These are phyloP conservation scores for Drosophila multiciliata DNA, from an alignment of 2,888 invertebrate genomes.

Conservation along the genomic window DNA sequence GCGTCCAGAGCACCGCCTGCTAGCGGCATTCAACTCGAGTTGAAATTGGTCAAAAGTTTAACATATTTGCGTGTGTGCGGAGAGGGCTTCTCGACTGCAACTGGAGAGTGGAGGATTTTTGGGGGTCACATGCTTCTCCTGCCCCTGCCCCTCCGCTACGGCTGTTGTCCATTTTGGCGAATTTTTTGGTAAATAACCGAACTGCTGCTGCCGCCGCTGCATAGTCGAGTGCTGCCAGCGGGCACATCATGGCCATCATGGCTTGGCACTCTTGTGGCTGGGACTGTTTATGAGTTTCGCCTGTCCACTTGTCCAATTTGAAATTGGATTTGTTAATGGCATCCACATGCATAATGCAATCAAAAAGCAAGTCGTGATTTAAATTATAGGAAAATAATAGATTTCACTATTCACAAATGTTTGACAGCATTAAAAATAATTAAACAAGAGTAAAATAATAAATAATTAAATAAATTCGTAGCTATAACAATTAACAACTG, in stretches of 20 bases:
- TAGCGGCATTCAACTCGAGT: conserved; percentile 67
- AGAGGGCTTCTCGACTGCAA: conserved; percentile 37
- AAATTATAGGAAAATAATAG: conserved; percentile 49
- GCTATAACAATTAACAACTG: conserved; percentile 38
- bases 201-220: conserved; percentile 49
- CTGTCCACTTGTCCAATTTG: conserved; percentile 13
- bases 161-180: conserved; percentile 64
- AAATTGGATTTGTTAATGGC: conserved; percentile 2
- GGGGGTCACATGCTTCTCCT: conserved; percentile 2
- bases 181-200: conserved; percentile 71
- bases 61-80: conserved; percentile 77
- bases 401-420: conserved; percentile 35
- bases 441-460: conserved; percentile 39
- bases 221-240: conserved; percentile 50
- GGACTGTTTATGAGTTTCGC: conserved; percentile 33
- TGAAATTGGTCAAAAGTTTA: conserved; percentile 82
- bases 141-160: conserved; percentile 18
- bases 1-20: conserved; percentile 48
- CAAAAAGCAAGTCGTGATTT: conserved; percentile 13
- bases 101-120: neutral
- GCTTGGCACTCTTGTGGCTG: conserved; percentile 20
- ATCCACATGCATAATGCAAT: conserved; percentile 7
- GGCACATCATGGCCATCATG: conserved; percentile 26
- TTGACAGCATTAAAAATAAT: conserved; percentile 41
- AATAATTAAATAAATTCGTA: conserved; percentile 13